Conservation (phyloP, 2,113 vertebrate genomes). For the Hydropotes inermis region DNA sequence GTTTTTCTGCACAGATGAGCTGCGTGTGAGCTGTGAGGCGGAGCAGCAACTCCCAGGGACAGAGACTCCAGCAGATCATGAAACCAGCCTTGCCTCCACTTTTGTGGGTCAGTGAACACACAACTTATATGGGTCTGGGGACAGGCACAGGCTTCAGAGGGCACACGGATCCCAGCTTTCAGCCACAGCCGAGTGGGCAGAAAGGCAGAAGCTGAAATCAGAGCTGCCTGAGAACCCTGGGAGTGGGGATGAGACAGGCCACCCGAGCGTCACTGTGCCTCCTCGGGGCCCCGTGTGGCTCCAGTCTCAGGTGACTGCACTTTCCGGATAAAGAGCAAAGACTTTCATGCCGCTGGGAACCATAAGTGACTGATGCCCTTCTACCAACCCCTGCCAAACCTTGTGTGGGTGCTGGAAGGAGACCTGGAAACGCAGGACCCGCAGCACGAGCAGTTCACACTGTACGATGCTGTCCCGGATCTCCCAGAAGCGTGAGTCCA, state of each 20-base stretch:
- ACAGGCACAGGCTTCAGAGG: not conserved
- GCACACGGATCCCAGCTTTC: not conserved
- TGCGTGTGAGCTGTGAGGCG: not conserved
- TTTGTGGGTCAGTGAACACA: not conserved
- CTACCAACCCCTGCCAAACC: not conserved
- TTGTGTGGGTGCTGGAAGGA: slow-evolving; percentile 91
- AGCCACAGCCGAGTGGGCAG: not conserved
- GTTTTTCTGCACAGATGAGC: not conserved
- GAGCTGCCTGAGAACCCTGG: not conserved
- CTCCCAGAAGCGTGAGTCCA: slow-evolving; percentile 89
- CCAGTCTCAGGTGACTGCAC: not conserved
- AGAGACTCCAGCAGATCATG: not conserved
- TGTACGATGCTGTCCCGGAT: slow-evolving; percentile 90
- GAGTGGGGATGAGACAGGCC: not conserved
- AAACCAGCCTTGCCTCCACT: not conserved
- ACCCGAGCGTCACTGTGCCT: not conserved
- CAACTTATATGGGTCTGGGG: not conserved
- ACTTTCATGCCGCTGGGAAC: not conserved
- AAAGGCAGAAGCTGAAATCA: not conserved
- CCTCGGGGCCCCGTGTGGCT: not conserved
- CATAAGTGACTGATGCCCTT: not conserved
- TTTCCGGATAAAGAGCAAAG: not conserved
- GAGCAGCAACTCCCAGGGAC: not conserved
- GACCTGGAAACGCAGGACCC: slow-evolving; percentile 89
- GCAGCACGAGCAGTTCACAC: slow-evolving; percentile 89